Conservation (phyloP, 1,140 invertebrate genomes). For the Chironomus striatipennis region DNA sequence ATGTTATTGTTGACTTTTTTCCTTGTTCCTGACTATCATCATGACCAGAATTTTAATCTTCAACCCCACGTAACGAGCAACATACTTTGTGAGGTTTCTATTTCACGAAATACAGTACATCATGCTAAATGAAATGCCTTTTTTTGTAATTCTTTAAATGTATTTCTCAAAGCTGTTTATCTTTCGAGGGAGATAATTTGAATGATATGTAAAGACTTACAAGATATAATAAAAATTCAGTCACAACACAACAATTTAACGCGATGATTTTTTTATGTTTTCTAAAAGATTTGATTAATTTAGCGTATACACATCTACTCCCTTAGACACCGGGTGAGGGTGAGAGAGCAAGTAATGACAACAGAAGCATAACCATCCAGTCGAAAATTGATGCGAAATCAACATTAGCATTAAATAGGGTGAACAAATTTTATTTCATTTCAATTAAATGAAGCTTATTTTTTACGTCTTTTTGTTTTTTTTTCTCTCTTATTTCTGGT, state of each 20-base stretch:
- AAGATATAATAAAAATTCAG: too few species aligned
- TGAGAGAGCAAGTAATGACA: neutral
- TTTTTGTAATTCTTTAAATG: neutral
- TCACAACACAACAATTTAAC: too few species aligned
- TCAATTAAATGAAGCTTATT: conserved; percentile 11
- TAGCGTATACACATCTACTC: neutral
- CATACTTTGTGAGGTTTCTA: neutral
- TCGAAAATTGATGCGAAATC: neutral
- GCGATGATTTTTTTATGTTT: neutral
- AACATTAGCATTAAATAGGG: conserved; percentile 9
- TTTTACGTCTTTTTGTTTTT: neutral
- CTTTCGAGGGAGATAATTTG: too few species aligned
- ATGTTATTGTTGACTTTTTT: too few species aligned
- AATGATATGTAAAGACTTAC: too few species aligned
- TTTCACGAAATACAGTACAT: neutral
- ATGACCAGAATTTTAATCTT: conserved; percentile 20
- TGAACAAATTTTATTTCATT: neutral
- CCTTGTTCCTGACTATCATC: conserved; percentile 15
- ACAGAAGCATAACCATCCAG: neutral
- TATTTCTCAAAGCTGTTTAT: neutral
- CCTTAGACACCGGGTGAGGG: neutral
- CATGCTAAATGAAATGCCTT: neutral
- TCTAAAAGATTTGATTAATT: neutral
- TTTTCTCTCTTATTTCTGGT: neutral
- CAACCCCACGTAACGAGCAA: too few species aligned